A percentile compares a stretch with the other conserved stretches of the same genome.
Evolutionary conservation across 2,113 vertebrate species (phyloP).

Genomic region (Hypanus sabinus): DNA sequence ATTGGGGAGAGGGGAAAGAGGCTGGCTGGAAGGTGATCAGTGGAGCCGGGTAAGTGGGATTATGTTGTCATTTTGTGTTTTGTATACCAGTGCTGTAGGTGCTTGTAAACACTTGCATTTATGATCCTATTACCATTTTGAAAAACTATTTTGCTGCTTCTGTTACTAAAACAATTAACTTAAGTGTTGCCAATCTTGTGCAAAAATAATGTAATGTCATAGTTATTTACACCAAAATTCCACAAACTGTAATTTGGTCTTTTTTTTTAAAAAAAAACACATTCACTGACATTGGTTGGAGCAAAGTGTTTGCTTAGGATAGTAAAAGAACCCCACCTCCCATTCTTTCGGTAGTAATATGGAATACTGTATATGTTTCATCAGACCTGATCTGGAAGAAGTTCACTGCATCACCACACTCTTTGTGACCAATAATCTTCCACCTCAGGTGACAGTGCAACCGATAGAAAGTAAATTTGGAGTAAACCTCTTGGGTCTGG

Average conservation of each 20-base stretch:
- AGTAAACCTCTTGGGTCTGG: neutral
- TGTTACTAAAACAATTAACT: too few relatives aligned
- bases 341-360: neutral
- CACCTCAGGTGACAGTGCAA: neutral
- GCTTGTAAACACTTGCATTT: too few relatives aligned
- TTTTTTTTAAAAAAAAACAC: neutral
- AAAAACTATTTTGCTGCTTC: too few relatives aligned
- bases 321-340: too few relatives aligned
- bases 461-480: too few relatives aligned
- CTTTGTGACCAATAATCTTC: neutral
- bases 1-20: too few relatives aligned
- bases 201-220: neutral
- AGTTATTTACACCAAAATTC: neutral
- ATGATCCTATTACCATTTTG: too few relatives aligned
- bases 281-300: neutral
- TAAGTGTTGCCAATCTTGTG: neutral
- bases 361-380: neutral
- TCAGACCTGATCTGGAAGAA: neutral
- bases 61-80: too few relatives aligned
- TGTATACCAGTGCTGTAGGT: too few relatives aligned
- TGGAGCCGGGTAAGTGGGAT: too few relatives aligned
- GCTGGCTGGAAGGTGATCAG: too few relatives aligned
- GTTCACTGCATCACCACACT: neutral
- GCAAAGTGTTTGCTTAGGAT: neutral
- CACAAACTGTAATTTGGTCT: neutral